Evolutionary conservation across 2,113 vertebrate species (phyloP).

Genomic region (Myiagra hebetior): DNA sequence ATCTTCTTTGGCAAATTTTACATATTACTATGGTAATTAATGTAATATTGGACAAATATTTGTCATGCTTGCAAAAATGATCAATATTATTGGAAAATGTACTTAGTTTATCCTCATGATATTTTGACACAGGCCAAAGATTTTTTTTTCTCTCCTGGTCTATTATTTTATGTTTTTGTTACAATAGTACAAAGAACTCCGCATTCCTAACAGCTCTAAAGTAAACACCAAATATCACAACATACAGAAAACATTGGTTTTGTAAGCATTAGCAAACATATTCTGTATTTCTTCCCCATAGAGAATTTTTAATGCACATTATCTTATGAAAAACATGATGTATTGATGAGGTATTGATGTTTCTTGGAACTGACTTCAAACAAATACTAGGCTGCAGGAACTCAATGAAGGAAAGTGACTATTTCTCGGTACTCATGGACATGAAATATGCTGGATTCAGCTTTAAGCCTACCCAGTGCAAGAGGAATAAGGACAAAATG

Average conservation of each 20-base stretch:
- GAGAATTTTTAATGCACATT: not conserved
- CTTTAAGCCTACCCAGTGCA: not conserved
- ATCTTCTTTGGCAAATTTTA: not conserved
- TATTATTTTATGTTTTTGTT: not conserved
- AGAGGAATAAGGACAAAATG: not conserved
- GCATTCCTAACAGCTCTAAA: not conserved
- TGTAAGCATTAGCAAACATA: not conserved
- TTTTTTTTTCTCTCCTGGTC: not conserved
- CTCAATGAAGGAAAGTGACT: not conserved
- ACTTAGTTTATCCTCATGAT: not conserved
- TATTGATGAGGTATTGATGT: not conserved
- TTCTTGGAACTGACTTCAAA: not conserved
- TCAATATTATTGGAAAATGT: not conserved
- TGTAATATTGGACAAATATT: not conserved
- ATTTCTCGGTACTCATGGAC: not conserved
- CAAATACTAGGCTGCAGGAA: not conserved
- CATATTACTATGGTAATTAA: not conserved
- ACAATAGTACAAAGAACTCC: not conserved
- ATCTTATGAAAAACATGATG: not conserved
- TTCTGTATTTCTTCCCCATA: not conserved
- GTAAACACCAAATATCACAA: not conserved
- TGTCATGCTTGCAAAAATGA: not conserved
- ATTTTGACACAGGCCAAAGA: not conserved
- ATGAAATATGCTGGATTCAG: not conserved
- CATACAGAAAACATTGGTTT: not conserved